Evolutionary conservation across 2,113 vertebrate genomes (phyloP), one percentile per base, ranked within the genome.

Genomic region (Hiodon tergisus): DNA sequence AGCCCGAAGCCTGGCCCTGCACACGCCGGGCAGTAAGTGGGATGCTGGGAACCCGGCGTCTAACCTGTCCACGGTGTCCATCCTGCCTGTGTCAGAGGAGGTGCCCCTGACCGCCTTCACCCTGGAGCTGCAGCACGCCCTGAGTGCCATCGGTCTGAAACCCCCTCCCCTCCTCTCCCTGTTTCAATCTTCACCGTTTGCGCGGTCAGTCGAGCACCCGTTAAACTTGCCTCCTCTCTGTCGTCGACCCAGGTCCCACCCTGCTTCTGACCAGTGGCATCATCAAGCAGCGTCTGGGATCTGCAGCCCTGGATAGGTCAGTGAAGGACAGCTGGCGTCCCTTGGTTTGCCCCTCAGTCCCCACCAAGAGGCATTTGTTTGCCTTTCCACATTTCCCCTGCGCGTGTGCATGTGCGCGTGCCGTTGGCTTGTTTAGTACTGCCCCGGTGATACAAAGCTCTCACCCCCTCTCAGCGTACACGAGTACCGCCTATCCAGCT

Each of bases 231-330:
- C 7, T 53, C 48, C 52, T 7, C 50, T n/a, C 53, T 57, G 31
- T 57, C 0, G 3, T 66, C 75, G 57, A 5, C 57, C 74, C 72
- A 99, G 97, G 96, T 67, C 95, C 94, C 4, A 86, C 90, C 50
- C 84, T 96, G 72, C 91, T 97, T 66, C 90, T 98, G 85, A 98
- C 93, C 82, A 98, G 95, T 68, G 96, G 96, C 81, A 94, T 87
- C 88, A 93, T 98, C 85, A 96, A 93, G 79, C 93, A 95, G 83
- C 90, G 89, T 11, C 91, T 98, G 0, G 96, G 96, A 58, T 87
- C 92, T 13, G 93, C 95, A 14, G 96, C 96, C 0, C 90, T 98
- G 16, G 96, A 99, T 90, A 98, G 94, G 96, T 98, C 74, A 13
- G 65, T 59, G 31, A 50, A 31, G n/a, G 65, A 51, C 5, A 14